Base-by-base conservation (phyloP, 2,113 vertebrate genomes). In the Vulpes ferrilata region DNA sequence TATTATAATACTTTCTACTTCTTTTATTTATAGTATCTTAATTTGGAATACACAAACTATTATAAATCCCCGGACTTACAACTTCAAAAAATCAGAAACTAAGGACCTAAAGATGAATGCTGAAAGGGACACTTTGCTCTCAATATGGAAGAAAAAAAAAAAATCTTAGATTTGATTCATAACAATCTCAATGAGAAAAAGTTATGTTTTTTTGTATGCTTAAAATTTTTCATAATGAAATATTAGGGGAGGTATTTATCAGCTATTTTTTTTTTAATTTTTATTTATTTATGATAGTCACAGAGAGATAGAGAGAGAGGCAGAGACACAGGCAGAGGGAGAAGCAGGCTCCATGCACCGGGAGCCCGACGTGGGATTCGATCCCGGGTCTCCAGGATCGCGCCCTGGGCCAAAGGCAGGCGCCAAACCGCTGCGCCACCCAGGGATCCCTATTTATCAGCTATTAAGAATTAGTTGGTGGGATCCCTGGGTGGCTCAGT, bases 391-490 rank as follows among this genome's bases (percentile, higher is more conserved):
- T n/a, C n/a, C n/a, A n/a, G n/a, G n/a, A n/a, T n/a, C n/a, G n/a
- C n/a, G n/a, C n/a, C n/a, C n/a, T n/a, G n/a, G n/a, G n/a, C n/a
- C n/a, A n/a, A n/a, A n/a, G n/a, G n/a, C n/a, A n/a, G n/a, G n/a
- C n/a, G n/a, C n/a, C n/a, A n/a, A n/a, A n/a, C n/a, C n/a, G n/a
- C n/a, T n/a, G n/a, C n/a, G n/a, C n/a, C n/a, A n/a, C n/a, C n/a
- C n/a, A n/a, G n/a, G n/a, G n/a, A n/a, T n/a, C n/a, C n/a, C n/a
- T 57, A 38, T 65, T 88, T 74, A 93, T 67, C 84, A 89, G 84
- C 25, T 71, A 90, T 64, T 89, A 88, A 64, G 27, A 55, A 90
- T 62, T 59, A 78, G 48, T 19, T 93, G 25, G 62, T 25, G 62
- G 62, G 62, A 11, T 5, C 9, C 62, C 25, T 64, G 62, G 62